Evolutionary conservation across 2,888 invertebrate genomes (phyloP).

Genomic region (Abscondita cerata): DNA sequence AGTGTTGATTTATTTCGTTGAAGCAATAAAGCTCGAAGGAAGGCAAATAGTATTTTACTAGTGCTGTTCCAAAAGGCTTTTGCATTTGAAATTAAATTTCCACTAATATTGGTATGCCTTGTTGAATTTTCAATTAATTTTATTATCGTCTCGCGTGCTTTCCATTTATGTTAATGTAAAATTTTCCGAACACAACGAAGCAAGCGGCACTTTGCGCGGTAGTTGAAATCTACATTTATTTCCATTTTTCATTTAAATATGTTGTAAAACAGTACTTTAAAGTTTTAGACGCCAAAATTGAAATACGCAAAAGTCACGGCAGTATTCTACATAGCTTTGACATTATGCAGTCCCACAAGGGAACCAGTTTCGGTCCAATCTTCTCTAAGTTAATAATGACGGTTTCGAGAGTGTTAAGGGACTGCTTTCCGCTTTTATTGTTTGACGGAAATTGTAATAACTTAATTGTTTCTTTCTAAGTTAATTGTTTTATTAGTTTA

Average conservation of each 20-base stretch:
- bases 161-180: slow-evolving; percentile 8
- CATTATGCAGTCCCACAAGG: slow-evolving; percentile 25
- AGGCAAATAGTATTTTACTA: slow-evolving; percentile 17
- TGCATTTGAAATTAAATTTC: slow-evolving; percentile 12
- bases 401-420: slow-evolving; percentile 12
- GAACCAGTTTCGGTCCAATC: slow-evolving; percentile 14
- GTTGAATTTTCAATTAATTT: slow-evolving; percentile 13
- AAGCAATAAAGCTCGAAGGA: slow-evolving; percentile 20
- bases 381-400: slow-evolving; percentile 16
- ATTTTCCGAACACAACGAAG: slow-evolving; percentile 1
- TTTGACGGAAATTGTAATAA: slow-evolving; percentile 18
- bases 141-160: slow-evolving; percentile 7
- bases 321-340: slow-evolving; percentile 7
- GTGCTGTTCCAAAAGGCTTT: slow-evolving; percentile 6
- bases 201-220: background rate
- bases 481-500: background rate
- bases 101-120: slow-evolving; percentile 7
- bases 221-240: slow-evolving; percentile 8
- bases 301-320: slow-evolving; percentile 15
- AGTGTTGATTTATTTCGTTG: slow-evolving; percentile 28
- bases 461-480: slow-evolving; percentile 16
- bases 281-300: slow-evolving; percentile 15
- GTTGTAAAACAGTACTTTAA: background rate
- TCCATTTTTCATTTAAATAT: slow-evolving; percentile 11
- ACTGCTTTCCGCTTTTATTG: slow-evolving; percentile 16